Evolutionary conservation across 2,888 invertebrate genomes (phyloP).

Genomic region (Leptogaster cylindrica): DNA sequence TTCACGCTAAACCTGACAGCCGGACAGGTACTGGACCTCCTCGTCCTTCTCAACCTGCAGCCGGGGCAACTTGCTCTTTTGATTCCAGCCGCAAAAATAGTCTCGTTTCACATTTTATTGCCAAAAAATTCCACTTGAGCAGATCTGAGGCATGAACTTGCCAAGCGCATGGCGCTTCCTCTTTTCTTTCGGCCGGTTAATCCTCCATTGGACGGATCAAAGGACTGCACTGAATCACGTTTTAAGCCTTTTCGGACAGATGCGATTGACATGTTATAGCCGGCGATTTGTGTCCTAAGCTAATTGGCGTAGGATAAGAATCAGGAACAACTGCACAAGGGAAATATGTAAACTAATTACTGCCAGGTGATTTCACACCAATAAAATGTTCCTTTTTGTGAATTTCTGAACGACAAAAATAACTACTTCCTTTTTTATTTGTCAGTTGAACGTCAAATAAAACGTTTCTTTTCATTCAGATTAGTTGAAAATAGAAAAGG

Average conservation of each 20-base stretch:
- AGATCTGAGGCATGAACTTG: constrained; percentile 22
- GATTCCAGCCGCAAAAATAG: constrained; percentile 28
- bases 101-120: constrained; percentile 25
- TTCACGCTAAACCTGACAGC: not conserved
- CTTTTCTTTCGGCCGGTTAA: constrained; percentile 26
- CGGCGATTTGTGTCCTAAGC: constrained; percentile 45
- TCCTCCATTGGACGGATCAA: constrained; percentile 8
- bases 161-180: constrained; percentile 45
- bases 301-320: constrained; percentile 35
- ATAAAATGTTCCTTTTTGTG: too few relatives aligned
- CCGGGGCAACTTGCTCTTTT: constrained; percentile 18
- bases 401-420: too few relatives aligned
- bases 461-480: too few relatives aligned
- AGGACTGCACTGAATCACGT: not conserved
- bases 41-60: not conserved
- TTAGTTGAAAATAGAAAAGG: too few relatives aligned
- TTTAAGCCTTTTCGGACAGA: constrained; percentile 7
- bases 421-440: too few relatives aligned
- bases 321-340: constrained; percentile 6
- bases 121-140: not conserved
- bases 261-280: constrained; percentile 44
- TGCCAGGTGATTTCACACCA: too few relatives aligned
- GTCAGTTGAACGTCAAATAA: too few relatives aligned
- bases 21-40: not conserved
- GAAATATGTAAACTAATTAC: constrained; percentile 7